phyloP scores from a whole-genome alignment of 2,888 invertebrate species.

The Lepas anatifera region DNA sequence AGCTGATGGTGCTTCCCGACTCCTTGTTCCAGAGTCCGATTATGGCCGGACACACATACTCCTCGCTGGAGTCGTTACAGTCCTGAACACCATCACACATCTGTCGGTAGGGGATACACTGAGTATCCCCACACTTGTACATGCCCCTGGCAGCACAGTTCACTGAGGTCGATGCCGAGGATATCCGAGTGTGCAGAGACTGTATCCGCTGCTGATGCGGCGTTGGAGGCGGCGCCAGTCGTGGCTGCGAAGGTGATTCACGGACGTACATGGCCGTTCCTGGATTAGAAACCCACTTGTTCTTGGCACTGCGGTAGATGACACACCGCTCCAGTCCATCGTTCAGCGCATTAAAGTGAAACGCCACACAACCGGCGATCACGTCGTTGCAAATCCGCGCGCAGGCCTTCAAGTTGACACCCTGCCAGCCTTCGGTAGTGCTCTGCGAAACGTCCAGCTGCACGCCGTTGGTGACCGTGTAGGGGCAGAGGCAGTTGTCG shows the following conservation, averaged over 20 bases:
- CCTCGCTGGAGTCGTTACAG: neutral
- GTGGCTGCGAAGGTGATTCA: neutral
- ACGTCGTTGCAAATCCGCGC: neutral
- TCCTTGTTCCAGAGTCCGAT: neutral
- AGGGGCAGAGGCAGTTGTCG: neutral
- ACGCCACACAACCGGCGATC: neutral
- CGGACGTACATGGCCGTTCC: neutral
- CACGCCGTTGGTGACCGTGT: neutral
- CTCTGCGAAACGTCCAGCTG: neutral
- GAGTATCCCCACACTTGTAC: neutral
- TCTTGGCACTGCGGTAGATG: neutral
- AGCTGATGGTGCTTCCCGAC: neutral
- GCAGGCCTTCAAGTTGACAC: neutral
- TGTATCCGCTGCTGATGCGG: neutral
- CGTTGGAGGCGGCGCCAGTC: neutral
- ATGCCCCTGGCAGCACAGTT: neutral
- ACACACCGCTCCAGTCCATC: neutral
- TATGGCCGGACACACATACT: neutral
- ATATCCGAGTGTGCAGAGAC: no score
- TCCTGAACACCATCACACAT: neutral
- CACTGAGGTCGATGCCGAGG: no score
- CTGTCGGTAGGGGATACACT: neutral
- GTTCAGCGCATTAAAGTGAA: neutral
- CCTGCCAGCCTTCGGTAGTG: neutral
- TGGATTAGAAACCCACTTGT: neutral